Base-by-base conservation (phyloP, 2,113 vertebrate species). In the Erythrocercus mccallii region DNA sequence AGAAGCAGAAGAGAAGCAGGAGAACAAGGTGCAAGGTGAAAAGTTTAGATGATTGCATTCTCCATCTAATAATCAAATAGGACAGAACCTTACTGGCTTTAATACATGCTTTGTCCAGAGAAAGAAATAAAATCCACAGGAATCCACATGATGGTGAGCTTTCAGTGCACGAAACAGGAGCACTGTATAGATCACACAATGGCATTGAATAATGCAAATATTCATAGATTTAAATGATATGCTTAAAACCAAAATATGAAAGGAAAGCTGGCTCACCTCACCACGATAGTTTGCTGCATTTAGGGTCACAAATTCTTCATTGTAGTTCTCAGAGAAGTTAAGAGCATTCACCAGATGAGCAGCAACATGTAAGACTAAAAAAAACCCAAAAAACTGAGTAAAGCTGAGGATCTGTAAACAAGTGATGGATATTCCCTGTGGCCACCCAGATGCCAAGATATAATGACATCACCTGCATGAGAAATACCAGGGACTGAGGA, bases 271-370 rank as follows among this genome's bases (percentile, higher is more conserved):
- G 77, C 97, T 96, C 97, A 99, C 99, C 99, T 99, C 99, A 94
- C 99, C 98, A 73, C 95, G 98, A 97, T 99, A 98, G 86, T 98
- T 98, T 6, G 99, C 99, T 79, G 98, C 97, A 81, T 99, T 99
- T 78, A 99, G 97, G 65, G 98, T 97, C 25, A 98, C 94, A 51
- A 99, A 99, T 31, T 99, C 98, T 44, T 99, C 98, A 0, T 86
- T 98, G 97, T 99, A 99, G 90, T 98, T 98, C 65, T 96, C 96
- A 44, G 99, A 99, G 97, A 99, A 99, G 95, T 98, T 99, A 88
- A 98, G 94, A 10, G 98, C 97, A 5, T 99, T 99, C 68, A 98
- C 97, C 96, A 99, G 96, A 88, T 99, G 99, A 92, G 99, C 99
- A 66, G 98, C 98, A 92, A 99, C 99, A 27, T 99, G 99, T n/a